Percentiles rank a stretch among this genome's conserved stretches.
phyloP scores from a whole-genome alignment of 2,113 vertebrate genomes.

The Hippocampus mohnikei region DNA sequence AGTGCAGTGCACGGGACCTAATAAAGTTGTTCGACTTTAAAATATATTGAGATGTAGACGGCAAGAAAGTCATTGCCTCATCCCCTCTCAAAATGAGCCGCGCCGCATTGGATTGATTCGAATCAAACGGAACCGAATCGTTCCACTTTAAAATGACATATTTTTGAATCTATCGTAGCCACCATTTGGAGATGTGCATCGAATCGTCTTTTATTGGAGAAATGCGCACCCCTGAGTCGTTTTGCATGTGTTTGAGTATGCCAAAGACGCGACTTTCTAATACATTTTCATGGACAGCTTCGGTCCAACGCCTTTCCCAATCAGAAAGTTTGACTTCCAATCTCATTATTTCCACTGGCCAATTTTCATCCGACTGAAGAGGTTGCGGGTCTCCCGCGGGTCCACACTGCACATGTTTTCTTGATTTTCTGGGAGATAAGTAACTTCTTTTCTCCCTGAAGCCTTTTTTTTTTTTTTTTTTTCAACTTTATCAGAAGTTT shows the following conservation, averaged over 20 bases:
- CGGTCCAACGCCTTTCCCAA: conserved; percentile 30
- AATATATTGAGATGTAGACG: too few relatives aligned
- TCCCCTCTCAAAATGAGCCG: too few relatives aligned
- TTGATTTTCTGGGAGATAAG: conserved; percentile 55
- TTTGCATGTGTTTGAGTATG: conserved; percentile 4
- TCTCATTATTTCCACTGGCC: conserved; percentile 51
- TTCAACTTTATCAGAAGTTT: conserved; percentile 58
- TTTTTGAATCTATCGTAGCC: too few relatives aligned
- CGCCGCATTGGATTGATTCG: too few relatives aligned
- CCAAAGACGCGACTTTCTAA: background rate
- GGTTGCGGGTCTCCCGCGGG: conserved; percentile 47
- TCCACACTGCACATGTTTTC: conserved; percentile 43
- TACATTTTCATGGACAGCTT: conserved; percentile 1
- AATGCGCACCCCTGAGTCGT: background rate
- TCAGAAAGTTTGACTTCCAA: conserved; percentile 28
- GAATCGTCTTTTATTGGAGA: too few relatives aligned
- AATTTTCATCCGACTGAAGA: conserved; percentile 51
- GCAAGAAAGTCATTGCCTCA: too few relatives aligned
- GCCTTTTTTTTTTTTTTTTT: conserved; percentile 32
- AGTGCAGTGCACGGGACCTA: too few relatives aligned
- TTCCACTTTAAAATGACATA: too few relatives aligned
- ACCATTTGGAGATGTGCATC: too few relatives aligned
- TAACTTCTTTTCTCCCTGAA: conserved; percentile 3
- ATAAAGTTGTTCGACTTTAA: too few relatives aligned
- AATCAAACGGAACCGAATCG: too few relatives aligned